phyloP scores from a whole-genome alignment of 2,113 vertebrate genomes.

The Glaucidium brasilianum region DNA sequence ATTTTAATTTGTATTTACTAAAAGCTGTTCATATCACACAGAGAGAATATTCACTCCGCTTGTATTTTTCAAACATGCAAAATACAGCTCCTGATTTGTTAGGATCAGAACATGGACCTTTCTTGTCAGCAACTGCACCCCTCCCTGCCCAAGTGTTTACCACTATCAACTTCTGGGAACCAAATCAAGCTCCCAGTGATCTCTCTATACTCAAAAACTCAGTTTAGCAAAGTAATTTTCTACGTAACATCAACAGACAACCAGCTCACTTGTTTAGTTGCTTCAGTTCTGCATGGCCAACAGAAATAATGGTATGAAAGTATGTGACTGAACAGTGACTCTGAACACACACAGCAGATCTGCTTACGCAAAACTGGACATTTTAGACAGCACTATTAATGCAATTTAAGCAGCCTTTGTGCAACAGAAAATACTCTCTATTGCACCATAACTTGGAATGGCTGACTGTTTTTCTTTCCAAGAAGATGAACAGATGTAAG shows the following conservation, averaged over 20 bases:
- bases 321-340: background rate
- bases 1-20: background rate
- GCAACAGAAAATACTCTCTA: background rate
- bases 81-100: background rate
- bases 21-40: background rate
- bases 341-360: accelerated
- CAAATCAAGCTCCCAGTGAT: background rate
- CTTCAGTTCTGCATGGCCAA: background rate
- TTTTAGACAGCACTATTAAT: background rate
- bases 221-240: background rate
- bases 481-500: background rate
- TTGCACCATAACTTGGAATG: background rate
- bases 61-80: background rate
- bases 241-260: background rate
- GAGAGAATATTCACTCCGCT: background rate
- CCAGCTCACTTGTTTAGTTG: background rate
- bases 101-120: background rate
- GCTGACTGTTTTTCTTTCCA: background rate
- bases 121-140: background rate
- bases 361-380: background rate
- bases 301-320: background rate
- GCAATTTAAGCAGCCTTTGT: background rate
- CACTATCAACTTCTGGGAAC: background rate
- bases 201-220: background rate
- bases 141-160: background rate